Conservation (phyloP, 2,888 invertebrate species). For the Pristionchus entomophagus region DNA sequence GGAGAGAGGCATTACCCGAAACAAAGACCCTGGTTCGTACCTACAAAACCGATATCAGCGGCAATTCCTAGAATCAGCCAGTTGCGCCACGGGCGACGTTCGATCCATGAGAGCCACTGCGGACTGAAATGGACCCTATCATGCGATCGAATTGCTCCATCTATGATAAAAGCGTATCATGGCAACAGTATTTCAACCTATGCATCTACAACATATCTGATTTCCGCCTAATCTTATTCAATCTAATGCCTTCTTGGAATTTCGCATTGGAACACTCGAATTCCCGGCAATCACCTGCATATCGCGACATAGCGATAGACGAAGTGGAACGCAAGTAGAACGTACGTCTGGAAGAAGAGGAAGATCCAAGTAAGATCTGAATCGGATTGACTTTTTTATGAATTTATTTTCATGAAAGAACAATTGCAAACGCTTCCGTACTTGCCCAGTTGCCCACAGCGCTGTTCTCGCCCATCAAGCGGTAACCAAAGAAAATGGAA, state of each 20-base stretch:
- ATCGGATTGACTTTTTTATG: too few species aligned
- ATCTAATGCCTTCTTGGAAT: too few species aligned
- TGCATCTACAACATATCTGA: too few species aligned
- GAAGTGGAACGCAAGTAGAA: constrained; percentile 4
- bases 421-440: neutral
- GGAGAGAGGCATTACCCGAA: too few species aligned
- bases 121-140: neutral
- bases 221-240: too few species aligned
- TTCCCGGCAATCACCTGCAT: neutral
- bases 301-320: neutral
- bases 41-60: neutral
- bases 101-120: neutral
- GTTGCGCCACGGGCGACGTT: neutral
- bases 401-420: neutral
- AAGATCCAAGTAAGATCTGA: neutral
- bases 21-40: neutral
- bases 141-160: too few species aligned
- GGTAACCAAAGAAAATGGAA: neutral
- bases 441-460: neutral
- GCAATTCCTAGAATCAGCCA: neutral
- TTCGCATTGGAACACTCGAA: neutral
- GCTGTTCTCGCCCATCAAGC: neutral
- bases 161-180: too few species aligned
- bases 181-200: too few species aligned
- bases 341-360: neutral